A percentile compares a stretch with the other conserved stretches of the same genome.
Evolutionary conservation across 2,888 invertebrate genomes (phyloP).

Genomic region (Scaptomyza tumidula): DNA sequence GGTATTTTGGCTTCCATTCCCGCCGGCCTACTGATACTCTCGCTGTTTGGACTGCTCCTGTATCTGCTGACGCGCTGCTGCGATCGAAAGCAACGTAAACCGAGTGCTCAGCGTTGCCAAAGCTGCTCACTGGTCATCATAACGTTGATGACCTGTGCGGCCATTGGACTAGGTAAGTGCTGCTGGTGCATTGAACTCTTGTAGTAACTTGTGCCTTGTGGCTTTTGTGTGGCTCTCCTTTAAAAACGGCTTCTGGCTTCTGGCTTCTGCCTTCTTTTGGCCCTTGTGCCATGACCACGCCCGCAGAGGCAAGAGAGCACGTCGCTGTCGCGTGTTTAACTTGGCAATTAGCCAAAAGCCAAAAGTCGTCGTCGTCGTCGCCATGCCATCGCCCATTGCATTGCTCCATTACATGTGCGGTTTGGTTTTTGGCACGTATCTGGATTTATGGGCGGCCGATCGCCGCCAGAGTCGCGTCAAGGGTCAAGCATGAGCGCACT

Average conservation of each 20-base stretch:
- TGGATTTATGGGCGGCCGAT: conserved; percentile 61
- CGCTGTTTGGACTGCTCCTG: conserved; percentile 93
- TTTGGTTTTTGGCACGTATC: conserved; percentile 58
- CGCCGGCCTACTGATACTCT: conserved; percentile 95
- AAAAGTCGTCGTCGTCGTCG: conserved; percentile 31
- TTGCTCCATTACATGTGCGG: conserved; percentile 49
- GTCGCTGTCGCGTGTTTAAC: conserved; percentile 64
- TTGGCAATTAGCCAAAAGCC: conserved; percentile 72
- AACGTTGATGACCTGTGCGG: conserved; percentile 94
- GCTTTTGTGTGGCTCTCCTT: neutral
- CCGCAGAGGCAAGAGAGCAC: conserved; percentile 40
- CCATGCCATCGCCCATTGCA: conserved; percentile 33
- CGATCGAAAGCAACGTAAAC: conserved; percentile 93
- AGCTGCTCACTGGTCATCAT: conserved; percentile 84
- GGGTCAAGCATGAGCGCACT: conserved; percentile 33
- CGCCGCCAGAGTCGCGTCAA: conserved; percentile 38
- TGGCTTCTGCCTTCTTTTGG: neutral
- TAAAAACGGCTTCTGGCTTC: no score
- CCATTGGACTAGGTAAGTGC: conserved; percentile 90
- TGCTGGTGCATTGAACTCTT: conserved; percentile 51
- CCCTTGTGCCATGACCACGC: conserved; percentile 20
- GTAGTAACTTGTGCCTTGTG: no score
- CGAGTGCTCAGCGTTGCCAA: conserved; percentile 84
- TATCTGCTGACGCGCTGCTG: conserved; percentile 98
- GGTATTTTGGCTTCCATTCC: conserved; percentile 97